A percentile compares a stretch with the other conserved stretches of the same genome.
These are phyloP conservation scores for Amblyteles armatorius DNA, from an alignment of 2,888 invertebrate species.

Conservation along the genomic window DNA sequence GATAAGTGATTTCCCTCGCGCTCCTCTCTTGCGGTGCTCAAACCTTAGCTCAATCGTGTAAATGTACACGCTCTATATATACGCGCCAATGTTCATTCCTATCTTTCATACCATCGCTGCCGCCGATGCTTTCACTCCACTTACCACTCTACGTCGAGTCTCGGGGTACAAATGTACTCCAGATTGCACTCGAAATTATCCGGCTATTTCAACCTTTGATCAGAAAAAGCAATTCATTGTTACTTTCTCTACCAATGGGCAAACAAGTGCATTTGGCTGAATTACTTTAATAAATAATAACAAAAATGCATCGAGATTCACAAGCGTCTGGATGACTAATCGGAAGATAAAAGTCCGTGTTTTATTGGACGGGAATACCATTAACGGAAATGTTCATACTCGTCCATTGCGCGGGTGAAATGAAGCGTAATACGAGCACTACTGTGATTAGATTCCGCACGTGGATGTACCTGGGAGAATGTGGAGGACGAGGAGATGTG, in stretches of 20 bases:
- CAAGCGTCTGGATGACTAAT: neutral
- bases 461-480: neutral
- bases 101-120: neutral
- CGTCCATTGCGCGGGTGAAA: neutral
- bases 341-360: neutral
- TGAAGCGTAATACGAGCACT: neutral
- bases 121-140: neutral
- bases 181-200: neutral
- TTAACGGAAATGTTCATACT: neutral
- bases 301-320: neutral
- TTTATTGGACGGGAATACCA: neutral
- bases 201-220: neutral
- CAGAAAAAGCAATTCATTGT: neutral
- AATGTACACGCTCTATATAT: constrained; percentile 19
- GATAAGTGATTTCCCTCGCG: constrained; percentile 59
- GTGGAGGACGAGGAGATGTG: neutral
- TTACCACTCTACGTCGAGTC: neutral
- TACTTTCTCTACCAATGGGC: neutral
- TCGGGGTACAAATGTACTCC: neutral
- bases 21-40: constrained; percentile 26
- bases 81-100: neutral
- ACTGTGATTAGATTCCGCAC: neutral
- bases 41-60: constrained; percentile 28
- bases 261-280: no score
- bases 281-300: neutral